These are phyloP conservation scores for Geococcyx californianus DNA, from an alignment of 2,113 vertebrate species.

Conservation along the genomic window DNA sequence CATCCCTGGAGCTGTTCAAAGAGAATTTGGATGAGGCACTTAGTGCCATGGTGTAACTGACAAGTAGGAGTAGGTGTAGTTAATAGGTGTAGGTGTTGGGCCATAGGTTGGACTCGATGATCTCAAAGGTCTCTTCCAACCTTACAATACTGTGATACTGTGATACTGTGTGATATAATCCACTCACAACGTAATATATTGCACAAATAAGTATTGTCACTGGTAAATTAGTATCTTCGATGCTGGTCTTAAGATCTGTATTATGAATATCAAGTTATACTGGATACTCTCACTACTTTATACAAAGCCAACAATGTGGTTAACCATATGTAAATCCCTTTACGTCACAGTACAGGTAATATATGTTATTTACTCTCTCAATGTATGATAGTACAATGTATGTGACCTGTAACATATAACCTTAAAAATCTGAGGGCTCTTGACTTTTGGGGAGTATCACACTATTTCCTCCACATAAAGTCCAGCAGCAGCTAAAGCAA, in stretches of 20 bases:
- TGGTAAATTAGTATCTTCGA: not conserved
- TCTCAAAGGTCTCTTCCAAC: too few species aligned
- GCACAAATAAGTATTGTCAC: not conserved
- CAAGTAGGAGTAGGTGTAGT: too few species aligned
- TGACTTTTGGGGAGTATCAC: not conserved
- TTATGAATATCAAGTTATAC: not conserved
- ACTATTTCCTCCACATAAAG: not conserved
- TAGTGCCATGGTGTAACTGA: too few species aligned
- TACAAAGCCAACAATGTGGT: not conserved
- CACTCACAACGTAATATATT: accelerated
- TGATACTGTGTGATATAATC: too few species aligned
- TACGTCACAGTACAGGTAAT: not conserved
- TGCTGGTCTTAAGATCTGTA: not conserved
- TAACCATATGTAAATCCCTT: not conserved
- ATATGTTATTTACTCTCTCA: not conserved
- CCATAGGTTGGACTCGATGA: too few species aligned
- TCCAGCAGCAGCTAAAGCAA: not conserved
- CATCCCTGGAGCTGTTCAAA: too few species aligned
- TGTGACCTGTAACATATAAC: not conserved
- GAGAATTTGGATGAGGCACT: too few species aligned
- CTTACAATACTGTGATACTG: too few species aligned
- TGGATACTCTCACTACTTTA: not conserved
- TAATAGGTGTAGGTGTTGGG: too few species aligned
- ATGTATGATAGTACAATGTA: not conserved
- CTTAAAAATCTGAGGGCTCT: not conserved